phyloP scores from a whole-genome alignment of 2,113 vertebrate genomes.

The Scopus umbretta region DNA sequence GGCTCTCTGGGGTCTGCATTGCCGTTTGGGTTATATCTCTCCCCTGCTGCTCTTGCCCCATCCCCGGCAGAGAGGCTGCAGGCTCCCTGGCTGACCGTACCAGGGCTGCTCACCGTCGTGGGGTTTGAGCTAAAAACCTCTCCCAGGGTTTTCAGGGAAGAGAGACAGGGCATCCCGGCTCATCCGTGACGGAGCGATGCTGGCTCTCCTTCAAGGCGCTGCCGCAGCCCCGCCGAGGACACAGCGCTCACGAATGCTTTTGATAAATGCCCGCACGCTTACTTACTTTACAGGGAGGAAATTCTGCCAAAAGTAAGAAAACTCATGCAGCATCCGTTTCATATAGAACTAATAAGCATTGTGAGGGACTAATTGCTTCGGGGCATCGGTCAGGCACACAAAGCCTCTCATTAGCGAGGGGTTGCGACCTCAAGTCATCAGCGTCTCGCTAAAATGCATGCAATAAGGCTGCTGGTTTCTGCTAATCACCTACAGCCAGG shows the following conservation, averaged over 20 bases:
- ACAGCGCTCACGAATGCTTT: accelerated
- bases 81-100: accelerated
- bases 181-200: accelerated
- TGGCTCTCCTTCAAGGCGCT: neutral
- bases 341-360: neutral
- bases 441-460: accelerated
- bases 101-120: neutral
- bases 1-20: accelerated
- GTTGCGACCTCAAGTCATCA: neutral
- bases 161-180: accelerated
- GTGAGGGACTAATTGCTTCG: neutral
- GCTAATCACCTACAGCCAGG: neutral
- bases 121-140: neutral
- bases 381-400: neutral
- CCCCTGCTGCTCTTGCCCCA: accelerated
- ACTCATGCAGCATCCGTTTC: accelerated
- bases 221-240: neutral
- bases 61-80: neutral
- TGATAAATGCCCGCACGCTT: neutral
- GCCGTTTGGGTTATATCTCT: neutral
- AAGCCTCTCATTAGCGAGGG: neutral
- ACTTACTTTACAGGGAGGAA: neutral
- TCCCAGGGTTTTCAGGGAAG: neutral
- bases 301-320: neutral
- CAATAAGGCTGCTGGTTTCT: neutral